A percentile compares a stretch with the other conserved stretches of the same genome.
These are phyloP conservation scores for Lapara coniferarum DNA, from an alignment of 2,888 invertebrate genomes.

Conservation along the genomic window DNA sequence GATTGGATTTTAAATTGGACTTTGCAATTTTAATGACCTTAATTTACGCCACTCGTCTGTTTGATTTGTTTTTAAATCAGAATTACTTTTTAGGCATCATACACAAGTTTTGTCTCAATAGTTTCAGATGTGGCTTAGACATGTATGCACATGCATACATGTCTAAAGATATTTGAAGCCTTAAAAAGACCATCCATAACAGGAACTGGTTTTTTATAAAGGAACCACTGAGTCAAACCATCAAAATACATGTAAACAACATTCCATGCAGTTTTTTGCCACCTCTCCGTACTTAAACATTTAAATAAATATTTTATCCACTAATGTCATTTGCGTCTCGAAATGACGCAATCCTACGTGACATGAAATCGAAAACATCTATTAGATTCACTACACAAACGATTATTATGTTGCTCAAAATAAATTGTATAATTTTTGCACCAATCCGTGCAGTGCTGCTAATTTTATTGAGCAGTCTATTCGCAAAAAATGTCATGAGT, in stretches of 20 bases:
- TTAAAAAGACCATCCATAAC: constrained; percentile 8
- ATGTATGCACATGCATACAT: not conserved
- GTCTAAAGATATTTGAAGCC: constrained; percentile 5
- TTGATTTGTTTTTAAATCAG: constrained; percentile 7
- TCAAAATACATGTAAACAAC: constrained; percentile 54
- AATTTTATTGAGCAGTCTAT: not conserved
- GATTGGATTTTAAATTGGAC: constrained; percentile 22
- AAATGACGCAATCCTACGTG: constrained; percentile 64
- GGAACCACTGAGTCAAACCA: constrained; percentile 26
- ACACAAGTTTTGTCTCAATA: not conserved
- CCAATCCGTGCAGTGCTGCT: constrained; percentile 1
- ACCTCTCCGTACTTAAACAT: constrained; percentile 51
- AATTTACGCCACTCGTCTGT: constrained; percentile 8
- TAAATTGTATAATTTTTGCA: constrained; percentile 16
- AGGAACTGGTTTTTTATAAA: constrained; percentile 20
- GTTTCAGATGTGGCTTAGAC: not conserved
- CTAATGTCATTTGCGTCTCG: constrained; percentile 49
- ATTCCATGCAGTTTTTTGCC: constrained; percentile 70
- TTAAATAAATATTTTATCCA: constrained; percentile 57
- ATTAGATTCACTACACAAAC: constrained; percentile 28
- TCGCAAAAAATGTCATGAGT: constrained; percentile 16
- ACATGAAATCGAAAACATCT: constrained; percentile 39
- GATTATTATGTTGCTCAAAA: constrained; percentile 22
- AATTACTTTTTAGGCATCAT: not conserved
- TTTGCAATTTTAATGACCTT: constrained; percentile 21